A percentile compares a stretch with the other conserved stretches of the same genome.
Conservation (phyloP, 2,888 invertebrate species). For the Clanis bilineata region DNA sequence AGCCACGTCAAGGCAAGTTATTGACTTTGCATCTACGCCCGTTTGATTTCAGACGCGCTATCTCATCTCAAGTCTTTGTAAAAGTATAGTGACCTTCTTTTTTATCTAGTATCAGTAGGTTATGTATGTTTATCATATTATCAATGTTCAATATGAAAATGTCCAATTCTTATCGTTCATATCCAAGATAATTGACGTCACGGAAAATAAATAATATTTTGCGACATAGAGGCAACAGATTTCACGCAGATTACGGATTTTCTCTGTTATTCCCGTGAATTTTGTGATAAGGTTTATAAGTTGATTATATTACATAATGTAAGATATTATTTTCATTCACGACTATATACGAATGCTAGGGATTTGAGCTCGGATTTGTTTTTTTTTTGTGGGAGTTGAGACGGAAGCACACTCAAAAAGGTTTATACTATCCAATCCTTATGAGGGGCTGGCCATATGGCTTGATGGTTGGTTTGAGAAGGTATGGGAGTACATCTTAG, state of each 20-base stretch:
- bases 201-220: slow-evolving; percentile 12
- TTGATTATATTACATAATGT: too few relatives aligned
- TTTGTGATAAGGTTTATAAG: too few relatives aligned
- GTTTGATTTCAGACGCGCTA: neutral
- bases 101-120: neutral
- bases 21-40: neutral
- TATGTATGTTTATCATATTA: slow-evolving; percentile 5
- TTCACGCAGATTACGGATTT: neutral
- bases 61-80: neutral
- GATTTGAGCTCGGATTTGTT: too few relatives aligned
- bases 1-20: neutral
- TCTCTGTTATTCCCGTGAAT: neutral
- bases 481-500: too few relatives aligned
- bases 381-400: too few relatives aligned
- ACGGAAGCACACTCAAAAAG: too few relatives aligned
- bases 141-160: neutral
- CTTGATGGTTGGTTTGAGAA: too few relatives aligned
- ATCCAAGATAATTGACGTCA: neutral
- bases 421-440: too few relatives aligned
- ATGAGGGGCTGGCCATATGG: too few relatives aligned
- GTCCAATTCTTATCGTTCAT: neutral
- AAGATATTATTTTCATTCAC: too few relatives aligned
- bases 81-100: neutral
- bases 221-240: neutral
- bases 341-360: too few relatives aligned